Conservation (phyloP, 2,113 vertebrate species). For the Lepisosteus osseus region DNA sequence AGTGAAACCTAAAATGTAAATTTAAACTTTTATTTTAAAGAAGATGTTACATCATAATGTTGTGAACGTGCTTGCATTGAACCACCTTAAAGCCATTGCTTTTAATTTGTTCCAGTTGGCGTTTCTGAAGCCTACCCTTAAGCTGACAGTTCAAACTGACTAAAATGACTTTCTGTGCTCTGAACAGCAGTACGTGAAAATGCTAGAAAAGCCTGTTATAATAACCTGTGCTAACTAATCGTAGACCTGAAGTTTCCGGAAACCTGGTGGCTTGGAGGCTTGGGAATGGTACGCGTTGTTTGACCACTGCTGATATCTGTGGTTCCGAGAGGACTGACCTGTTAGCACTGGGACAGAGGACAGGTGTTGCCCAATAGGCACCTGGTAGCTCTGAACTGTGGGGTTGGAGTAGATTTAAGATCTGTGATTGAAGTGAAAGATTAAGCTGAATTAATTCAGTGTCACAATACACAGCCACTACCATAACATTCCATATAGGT, state of each 20-base stretch:
- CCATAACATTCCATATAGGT: constrained; percentile 84
- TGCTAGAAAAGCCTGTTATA: constrained; percentile 2
- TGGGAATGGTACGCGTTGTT: neutral
- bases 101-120: constrained; percentile 45
- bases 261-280: neutral
- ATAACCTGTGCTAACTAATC: neutral
- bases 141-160: constrained; percentile 17
- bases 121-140: constrained; percentile 28
- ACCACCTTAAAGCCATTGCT: constrained; percentile 48
- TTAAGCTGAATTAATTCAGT: constrained; percentile 57
- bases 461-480: constrained; percentile 69
- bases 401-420: constrained; percentile 28
- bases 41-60: constrained; percentile 45
- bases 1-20: constrained; percentile 53
- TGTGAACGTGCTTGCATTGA: constrained; percentile 45
- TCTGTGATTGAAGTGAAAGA: constrained; percentile 17
- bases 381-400: neutral
- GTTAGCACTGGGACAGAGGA: neutral
- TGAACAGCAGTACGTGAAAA: constrained; percentile 2
- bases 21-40: constrained; percentile 59
- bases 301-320: too few relatives aligned
- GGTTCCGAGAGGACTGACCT: too few relatives aligned
- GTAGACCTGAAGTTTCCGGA: neutral
- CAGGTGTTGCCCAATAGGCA: too few relatives aligned
- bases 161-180: constrained; percentile 7